Conservation (phyloP, 2,113 vertebrate species). For the Apeltes quadracus region DNA sequence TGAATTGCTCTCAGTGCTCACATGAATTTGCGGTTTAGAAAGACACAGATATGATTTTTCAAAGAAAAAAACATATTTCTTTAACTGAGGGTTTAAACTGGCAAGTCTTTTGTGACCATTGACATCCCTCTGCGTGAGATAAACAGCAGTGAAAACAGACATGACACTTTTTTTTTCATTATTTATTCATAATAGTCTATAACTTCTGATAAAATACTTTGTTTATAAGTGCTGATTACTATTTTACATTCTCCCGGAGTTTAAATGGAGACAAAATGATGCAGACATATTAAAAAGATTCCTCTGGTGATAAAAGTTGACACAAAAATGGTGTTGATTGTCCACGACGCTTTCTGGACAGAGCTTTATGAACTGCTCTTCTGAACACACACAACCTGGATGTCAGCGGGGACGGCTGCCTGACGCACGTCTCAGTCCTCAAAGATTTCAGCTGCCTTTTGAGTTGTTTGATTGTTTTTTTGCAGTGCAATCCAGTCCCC, state of each 20-base stretch:
- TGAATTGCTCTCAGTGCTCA: background rate
- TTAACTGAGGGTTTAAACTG: too few relatives aligned
- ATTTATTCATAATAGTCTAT: constrained; percentile 79
- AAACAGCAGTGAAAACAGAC: constrained; percentile 1
- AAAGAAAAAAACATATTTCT: background rate
- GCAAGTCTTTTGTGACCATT: background rate
- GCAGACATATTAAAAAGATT: constrained; percentile 61
- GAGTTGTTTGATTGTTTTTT: constrained; percentile 30
- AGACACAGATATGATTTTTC: background rate
- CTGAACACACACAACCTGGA: constrained; percentile 35
- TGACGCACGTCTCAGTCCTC: constrained; percentile 35
- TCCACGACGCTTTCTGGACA: constrained; percentile 9
- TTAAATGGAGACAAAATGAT: constrained; percentile 72
- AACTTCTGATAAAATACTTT: constrained; percentile 82
- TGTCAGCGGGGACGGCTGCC: constrained; percentile 32
- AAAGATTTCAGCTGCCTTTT: constrained; percentile 69
- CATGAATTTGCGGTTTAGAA: background rate
- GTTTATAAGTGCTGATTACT: constrained; percentile 84
- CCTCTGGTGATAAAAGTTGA: constrained; percentile 47
- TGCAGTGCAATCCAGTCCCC: constrained; percentile 36
- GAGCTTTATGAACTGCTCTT: constrained; percentile 12
- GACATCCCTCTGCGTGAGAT: background rate
- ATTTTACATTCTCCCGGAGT: constrained; percentile 82
- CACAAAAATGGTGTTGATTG: constrained; percentile 26
- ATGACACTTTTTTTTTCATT: constrained; percentile 63